Evolutionary conservation across 2,113 vertebrate species (phyloP), one percentile per base, ranked within the genome.

Genomic region (Phaethornis superciliosus): DNA sequence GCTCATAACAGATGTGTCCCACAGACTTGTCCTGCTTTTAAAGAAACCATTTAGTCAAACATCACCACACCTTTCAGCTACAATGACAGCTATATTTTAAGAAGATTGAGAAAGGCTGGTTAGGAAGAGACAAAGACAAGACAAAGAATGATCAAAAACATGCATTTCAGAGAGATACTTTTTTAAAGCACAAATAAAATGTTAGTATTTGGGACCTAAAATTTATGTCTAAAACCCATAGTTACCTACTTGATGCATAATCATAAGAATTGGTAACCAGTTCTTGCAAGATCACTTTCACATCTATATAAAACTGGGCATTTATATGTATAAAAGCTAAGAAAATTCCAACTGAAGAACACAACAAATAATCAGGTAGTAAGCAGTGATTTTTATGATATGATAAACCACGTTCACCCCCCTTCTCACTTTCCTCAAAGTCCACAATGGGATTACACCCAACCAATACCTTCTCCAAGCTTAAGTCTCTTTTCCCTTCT

Each of bases 211-310:
- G 17, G 22, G 37, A 60, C 26, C 3, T 72, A 58, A n/a, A 85
- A 77, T 28, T 23, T 56, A 8, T 6, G 27, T 74, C 6, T 26
- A 49, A 8, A 15, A 21, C 40, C 8, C 30, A 8, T 54, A 27
- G 6, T 81, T 75, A 71, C 35, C 26, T 70, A 16, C 33, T 35
- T 10, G 15, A 44, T 54, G 26, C 35, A 37, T 10, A 60, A 75
- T 16, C 4, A 1, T 0, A 3, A 37, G 22, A 63, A 83, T 72
- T 58, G 33, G 1, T 21, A 27, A 18, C 27, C 54, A 21, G 4
- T 64, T 75, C 52, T 35, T 22, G 28, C 10, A 58, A 81, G 18
- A 26, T 30, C 40, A 33, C 2, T 58, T 52, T 46, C 70, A 15
- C 35, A 51, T 58, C 27, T 21, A 11, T 26, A 7, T 33, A 37